A percentile compares a stretch with the other conserved stretches of the same genome.
Evolutionary conservation across 2,797 vertebrate genomes (phyloP).

Genomic region (Nannoperca australis): DNA sequence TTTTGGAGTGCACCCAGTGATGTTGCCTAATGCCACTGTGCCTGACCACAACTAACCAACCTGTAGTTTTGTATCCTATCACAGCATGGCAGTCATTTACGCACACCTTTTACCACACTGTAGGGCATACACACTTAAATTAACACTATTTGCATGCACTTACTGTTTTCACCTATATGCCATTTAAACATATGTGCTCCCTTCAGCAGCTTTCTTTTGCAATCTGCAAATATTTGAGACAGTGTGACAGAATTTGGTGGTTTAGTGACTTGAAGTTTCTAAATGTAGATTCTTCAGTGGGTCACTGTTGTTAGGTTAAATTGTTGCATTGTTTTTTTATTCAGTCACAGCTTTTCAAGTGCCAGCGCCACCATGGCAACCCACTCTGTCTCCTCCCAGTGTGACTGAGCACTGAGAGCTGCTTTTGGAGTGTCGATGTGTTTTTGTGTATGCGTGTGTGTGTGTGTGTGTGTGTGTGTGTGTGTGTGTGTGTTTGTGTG

Average conservation of each 20-base stretch:
- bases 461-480: slow-evolving; percentile 35
- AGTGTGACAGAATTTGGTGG: slow-evolving; percentile 14
- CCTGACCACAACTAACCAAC: slow-evolving; percentile 29
- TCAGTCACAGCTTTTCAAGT: slow-evolving; percentile 66
- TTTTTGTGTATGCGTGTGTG: slow-evolving; percentile 29
- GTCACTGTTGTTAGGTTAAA: slow-evolving; percentile 66
- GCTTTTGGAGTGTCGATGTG: slow-evolving; percentile 51
- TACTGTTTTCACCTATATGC: not conserved
- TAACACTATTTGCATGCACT: not conserved
- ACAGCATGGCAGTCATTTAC: not conserved
- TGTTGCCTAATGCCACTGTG: slow-evolving; percentile 1
- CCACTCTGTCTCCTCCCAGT: slow-evolving; percentile 59
- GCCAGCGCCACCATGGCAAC: slow-evolving; percentile 74
- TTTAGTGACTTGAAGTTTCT: slow-evolving; percentile 43
- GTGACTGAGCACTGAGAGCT: slow-evolving; percentile 60
- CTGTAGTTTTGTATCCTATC: not conserved
- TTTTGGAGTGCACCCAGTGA: slow-evolving; percentile 32
- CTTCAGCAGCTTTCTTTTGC: not conserved
- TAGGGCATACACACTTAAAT: not conserved
- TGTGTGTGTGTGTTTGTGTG: slow-evolving; percentile 40
- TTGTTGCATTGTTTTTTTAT: slow-evolving; percentile 58
- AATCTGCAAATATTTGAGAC: not conserved
- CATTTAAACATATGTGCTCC: not conserved
- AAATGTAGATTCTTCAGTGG: slow-evolving; percentile 61
- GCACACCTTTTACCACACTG: not conserved